Evolutionary conservation across 2,888 invertebrate species (phyloP), one percentile per base, ranked within the genome.

Genomic region (Drosophila cognata): DNA sequence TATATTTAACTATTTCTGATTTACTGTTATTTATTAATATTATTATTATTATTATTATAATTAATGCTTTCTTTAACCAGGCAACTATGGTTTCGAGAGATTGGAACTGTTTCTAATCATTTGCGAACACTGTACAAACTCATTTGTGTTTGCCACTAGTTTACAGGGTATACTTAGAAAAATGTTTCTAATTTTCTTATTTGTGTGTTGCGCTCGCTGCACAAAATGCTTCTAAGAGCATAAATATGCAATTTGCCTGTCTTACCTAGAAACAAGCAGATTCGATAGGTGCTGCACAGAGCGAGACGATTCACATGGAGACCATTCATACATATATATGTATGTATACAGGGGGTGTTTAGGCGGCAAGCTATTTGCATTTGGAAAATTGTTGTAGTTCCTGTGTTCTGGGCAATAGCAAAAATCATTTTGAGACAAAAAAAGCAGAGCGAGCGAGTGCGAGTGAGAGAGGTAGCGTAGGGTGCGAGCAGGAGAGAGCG

Each of bases 211-310:
- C 36, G 71, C 41, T 59, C 41, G 62, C 53, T 67, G 58, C 71
- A 63, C 62, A 76, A 82, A 81, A 80, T 75, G 66, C 68, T 74
- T 70, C 64, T 57, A 55, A 58, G 69, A 74, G 59, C 77, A 84
- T 84, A 88, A 88, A 84, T 84, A 86, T 82, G 88, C 84, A 88
- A 86, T 85, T 85, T 85, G 74, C 85, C 71, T 72, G 57, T 38
- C 43, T 18, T 35, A 5, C 53, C 35, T 10, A 25, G 75, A 59
- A 72, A 75, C 50, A 64, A 53, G 56, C 53, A 74, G 71, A 78
- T 75, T 75, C 80, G 65, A 74, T 76, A 69, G 65, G 63, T 50
- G 43, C 43, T 48, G n/a, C 41, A 48, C 1, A 16, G 46, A 4
- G 25, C 8, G 4, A 16, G 25, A 8, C 46, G 46, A 25, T 46